These are phyloP conservation scores for Heterotis niloticus DNA, from an alignment of 2,113 vertebrate genomes.

Conservation along the genomic window DNA sequence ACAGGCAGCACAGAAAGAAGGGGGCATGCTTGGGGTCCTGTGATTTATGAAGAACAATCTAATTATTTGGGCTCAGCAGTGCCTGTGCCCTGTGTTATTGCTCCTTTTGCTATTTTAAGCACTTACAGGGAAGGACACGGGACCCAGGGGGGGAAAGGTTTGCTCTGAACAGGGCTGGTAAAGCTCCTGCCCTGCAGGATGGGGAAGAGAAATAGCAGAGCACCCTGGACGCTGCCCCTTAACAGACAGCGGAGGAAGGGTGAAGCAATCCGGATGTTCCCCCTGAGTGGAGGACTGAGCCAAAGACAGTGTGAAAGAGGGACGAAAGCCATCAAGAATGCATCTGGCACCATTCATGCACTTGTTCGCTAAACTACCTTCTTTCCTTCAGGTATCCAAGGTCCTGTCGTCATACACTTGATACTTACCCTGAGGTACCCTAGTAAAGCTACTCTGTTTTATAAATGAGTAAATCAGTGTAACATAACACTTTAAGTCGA, in stretches of 20 bases:
- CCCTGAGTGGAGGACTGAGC: neutral
- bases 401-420: too few relatives aligned
- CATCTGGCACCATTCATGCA: too few relatives aligned
- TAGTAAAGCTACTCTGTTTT: too few relatives aligned
- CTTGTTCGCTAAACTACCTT: too few relatives aligned
- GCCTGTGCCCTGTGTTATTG: neutral
- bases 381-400: too few relatives aligned
- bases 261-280: neutral
- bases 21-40: slow-evolving; percentile 1
- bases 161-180: neutral
- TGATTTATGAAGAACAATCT: slow-evolving; percentile 35
- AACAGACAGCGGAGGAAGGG: neutral
- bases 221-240: neutral
- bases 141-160: neutral
- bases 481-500: too few relatives aligned
- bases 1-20: neutral
- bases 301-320: too few relatives aligned
- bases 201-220: neutral
- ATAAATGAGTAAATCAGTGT: too few relatives aligned
- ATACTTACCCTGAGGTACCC: too few relatives aligned
- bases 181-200: neutral
- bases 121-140: neutral
- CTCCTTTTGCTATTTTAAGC: slow-evolving; percentile 28
- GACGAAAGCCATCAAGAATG: too few relatives aligned
- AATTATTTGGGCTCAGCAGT: slow-evolving; percentile 27